A percentile compares a stretch with the other conserved stretches of the same genome.
Conservation (phyloP, 1,140 invertebrate genomes). For the Brachionus koreanus region DNA sequence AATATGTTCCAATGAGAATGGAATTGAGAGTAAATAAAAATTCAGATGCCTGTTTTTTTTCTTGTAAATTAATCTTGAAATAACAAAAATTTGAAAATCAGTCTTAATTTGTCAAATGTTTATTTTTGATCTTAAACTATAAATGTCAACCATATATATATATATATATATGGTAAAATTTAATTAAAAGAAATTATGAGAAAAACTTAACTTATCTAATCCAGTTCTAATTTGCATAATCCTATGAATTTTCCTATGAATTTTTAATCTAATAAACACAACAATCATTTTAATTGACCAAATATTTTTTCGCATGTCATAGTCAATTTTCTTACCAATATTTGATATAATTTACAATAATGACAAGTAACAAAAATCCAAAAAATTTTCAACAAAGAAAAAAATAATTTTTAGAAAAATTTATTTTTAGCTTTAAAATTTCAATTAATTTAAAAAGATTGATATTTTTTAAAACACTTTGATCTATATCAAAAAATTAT, state of each 20-base stretch:
- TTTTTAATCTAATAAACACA: too few species aligned
- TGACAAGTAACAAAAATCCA: too few species aligned
- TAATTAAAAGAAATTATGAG: background rate
- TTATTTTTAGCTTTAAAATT: too few species aligned
- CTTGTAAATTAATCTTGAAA: conserved; percentile 27
- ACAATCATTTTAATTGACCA: background rate
- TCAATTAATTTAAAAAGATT: too few species aligned
- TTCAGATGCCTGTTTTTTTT: conserved; percentile 26
- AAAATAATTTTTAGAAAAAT: too few species aligned
- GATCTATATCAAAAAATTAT: too few species aligned
- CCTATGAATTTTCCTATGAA: background rate
- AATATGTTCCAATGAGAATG: conserved; percentile 2
- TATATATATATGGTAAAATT: background rate
- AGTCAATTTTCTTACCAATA: too few species aligned
- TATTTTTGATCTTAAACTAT: background rate
- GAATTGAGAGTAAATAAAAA: conserved; percentile 1
- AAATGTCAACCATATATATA: background rate
- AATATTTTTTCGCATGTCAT: too few species aligned
- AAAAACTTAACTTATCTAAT: background rate
- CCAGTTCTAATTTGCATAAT: background rate
- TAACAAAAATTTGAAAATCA: background rate
- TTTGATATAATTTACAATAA: too few species aligned
- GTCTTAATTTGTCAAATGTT: background rate
- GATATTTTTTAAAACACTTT: too few species aligned
- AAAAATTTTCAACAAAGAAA: too few species aligned